phyloP scores from a whole-genome alignment of 2,797 vertebrate genomes.

The Garrulus glandarius region DNA sequence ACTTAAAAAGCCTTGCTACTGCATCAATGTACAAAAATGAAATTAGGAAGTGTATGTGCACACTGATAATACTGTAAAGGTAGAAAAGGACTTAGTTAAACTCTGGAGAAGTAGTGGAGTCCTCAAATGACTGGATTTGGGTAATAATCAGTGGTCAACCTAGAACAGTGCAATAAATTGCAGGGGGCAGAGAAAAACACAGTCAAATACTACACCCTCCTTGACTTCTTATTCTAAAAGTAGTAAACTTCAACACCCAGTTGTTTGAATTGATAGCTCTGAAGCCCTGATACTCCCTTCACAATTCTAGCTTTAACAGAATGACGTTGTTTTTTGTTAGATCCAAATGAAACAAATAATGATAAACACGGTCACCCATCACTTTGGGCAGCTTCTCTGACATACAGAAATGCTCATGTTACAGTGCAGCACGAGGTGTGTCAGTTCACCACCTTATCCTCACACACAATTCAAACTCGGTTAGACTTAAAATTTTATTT shows the following conservation, averaged over 20 bases:
- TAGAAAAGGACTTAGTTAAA: background rate
- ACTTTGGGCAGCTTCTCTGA: background rate
- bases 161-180: background rate
- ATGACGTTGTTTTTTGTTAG: background rate
- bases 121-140: background rate
- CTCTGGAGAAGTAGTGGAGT: background rate
- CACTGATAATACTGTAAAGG: rapidly evolving
- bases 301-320: background rate
- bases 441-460: background rate
- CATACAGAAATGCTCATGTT: background rate
- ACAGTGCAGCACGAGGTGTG: background rate
- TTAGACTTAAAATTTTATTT: background rate
- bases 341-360: background rate
- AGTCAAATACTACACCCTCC: background rate
- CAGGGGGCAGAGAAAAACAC: background rate
- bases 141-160: background rate
- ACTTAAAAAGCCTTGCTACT: background rate
- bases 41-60: background rate
- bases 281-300: background rate
- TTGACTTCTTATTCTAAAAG: background rate
- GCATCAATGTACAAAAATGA: background rate
- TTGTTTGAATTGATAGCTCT: background rate
- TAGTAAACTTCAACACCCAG: background rate
- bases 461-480: background rate
- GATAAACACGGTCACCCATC: background rate